These are phyloP conservation scores for Styela clava DNA, from an alignment of 23 tunicate species.

Conservation along the genomic window DNA sequence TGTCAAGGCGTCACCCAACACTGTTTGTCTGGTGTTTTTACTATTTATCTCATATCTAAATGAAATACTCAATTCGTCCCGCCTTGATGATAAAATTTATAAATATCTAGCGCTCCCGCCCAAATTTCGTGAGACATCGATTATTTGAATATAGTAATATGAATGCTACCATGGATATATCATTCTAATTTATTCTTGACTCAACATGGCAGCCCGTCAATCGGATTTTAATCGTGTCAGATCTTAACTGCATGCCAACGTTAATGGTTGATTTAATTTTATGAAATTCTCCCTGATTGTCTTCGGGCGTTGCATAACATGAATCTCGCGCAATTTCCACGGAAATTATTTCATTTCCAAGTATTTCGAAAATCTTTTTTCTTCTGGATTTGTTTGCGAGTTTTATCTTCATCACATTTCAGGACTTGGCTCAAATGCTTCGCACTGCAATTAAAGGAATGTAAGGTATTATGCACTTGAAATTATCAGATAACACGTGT, in stretches of 20 bases:
- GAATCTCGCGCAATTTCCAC: background rate
- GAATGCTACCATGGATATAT: background rate
- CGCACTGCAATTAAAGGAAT: background rate
- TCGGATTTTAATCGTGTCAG: background rate
- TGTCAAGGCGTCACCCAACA: background rate
- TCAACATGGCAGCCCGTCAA: background rate
- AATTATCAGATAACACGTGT: background rate
- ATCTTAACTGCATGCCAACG: background rate
- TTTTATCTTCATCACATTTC: background rate
- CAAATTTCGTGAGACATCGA: background rate
- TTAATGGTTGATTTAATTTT: background rate
- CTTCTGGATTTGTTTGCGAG: background rate
- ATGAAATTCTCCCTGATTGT: background rate
- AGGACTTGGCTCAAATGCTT: background rate
- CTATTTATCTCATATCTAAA: background rate
- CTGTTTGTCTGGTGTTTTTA: background rate
- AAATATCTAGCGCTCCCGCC: background rate
- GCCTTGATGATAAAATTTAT: background rate
- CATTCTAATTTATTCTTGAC: background rate
- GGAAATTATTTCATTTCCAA: background rate
- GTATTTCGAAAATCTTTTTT: background rate
- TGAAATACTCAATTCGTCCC: background rate
- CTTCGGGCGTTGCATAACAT: background rate
- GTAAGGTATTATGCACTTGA: background rate
- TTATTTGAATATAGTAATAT: background rate